These are phyloP conservation scores for Rhagonycha lutea DNA, from an alignment of 2,888 invertebrate genomes.

Conservation along the genomic window DNA sequence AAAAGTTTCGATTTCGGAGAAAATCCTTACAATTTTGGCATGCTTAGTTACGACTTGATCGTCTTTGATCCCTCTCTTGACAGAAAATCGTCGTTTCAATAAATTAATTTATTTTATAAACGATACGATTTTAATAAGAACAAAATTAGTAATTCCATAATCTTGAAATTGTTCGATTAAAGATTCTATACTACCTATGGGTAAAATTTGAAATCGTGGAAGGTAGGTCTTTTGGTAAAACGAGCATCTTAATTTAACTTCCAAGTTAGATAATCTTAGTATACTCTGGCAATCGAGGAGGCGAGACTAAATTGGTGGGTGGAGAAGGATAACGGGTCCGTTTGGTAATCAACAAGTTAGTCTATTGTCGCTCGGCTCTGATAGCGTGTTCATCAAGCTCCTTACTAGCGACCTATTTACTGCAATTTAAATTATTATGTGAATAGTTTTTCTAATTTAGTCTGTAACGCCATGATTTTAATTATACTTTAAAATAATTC, in stretches of 20 bases:
- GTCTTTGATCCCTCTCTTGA: no score
- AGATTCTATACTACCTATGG: not conserved
- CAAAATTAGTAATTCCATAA: not conserved
- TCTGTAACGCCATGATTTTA: not conserved
- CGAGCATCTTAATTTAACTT: constrained; percentile 33
- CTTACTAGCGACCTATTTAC: constrained; percentile 25
- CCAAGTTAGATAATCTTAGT: constrained; percentile 30
- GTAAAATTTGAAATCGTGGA: not conserved
- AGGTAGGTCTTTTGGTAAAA: constrained; percentile 18
- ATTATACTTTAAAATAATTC: not conserved
- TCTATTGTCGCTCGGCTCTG: constrained; percentile 35
- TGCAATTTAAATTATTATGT: constrained; percentile 32
- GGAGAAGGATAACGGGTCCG: constrained; percentile 35
- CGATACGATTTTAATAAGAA: no score
- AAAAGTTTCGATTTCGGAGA: no score
- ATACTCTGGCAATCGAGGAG: constrained; percentile 23
- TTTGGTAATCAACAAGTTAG: constrained; percentile 41
- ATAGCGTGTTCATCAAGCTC: constrained; percentile 32
- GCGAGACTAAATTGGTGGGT: constrained; percentile 35
- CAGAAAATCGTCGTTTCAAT: no score
- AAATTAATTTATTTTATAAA: no score
- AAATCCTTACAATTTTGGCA: no score
- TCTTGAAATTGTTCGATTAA: not conserved
- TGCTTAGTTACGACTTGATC: no score
- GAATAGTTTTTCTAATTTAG: constrained; percentile 7